Conservation (phyloP, 2,113 vertebrate genomes). For the human (Homo sapiens) region GRCh38 chr18:1341501-1342000, state of each 20-base stretch:
- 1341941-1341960: not conserved
- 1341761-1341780: not conserved
- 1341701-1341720: constrained; percentile 21
- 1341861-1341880: constrained; percentile 18
- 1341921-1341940: not conserved
- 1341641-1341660: constrained; percentile 29
- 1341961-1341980: not conserved
- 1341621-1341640: not conserved
- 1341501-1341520: not conserved
- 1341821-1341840: not conserved
- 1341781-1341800: not conserved
- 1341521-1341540: not conserved
- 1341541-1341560: not conserved
- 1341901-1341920: not conserved
- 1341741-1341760: not conserved
- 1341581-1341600: not conserved
- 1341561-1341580: not conserved
- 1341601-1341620: not conserved
- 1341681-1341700: not conserved
- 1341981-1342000: constrained; percentile 1
- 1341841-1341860: not conserved
- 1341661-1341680: not conserved
- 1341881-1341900: constrained; percentile 34
- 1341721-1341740: constrained; percentile 22
- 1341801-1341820: not conserved